Evolutionary conservation across 2,797 vertebrate species (phyloP), one percentile per base, ranked within the genome.

Genomic region (Sebastes taczanowskii): DNA sequence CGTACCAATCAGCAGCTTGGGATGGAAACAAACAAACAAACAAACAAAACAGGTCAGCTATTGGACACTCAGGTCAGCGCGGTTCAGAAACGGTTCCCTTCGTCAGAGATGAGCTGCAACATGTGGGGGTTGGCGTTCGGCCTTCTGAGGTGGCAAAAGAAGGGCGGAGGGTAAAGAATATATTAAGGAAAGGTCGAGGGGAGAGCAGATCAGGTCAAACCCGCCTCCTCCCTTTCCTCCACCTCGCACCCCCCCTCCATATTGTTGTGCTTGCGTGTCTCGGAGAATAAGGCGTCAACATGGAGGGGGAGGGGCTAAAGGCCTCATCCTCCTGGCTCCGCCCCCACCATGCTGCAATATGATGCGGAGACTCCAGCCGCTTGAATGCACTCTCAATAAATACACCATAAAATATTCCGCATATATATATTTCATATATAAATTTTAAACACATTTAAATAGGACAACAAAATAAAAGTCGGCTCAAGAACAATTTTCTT

Each of bases 401-500:
- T 96, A 96, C 94, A 94, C 92, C 94, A 91, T 96, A 94, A 96
- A 95, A 96, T 96, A 95, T 93, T 94, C 92, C 85, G 94, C 92
- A 94, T 95, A 95, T 95, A 95, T 95, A 95, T 94, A 90, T 86
- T 84, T 89, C 86, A 88, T 85, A 90, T 91, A 91, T 88, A 92
- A 91, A 86, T 92, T 90, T 90, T 91, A 93, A 92, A 93, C 91
- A 94, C 94, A 96, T 96, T 96, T 97, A 95, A 96, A 97, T 97
- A 95, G 93, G 91, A 97, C 94, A 95, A 95, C 87, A 96, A 96
- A 95, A 94, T 86, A 95, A 91, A 95, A 90, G 91, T 94, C 94
- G 95, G 96, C 94, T 97, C 96, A 95, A 97, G 94, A 96, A 92
- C 92, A 95, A 94, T 90, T 93, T 91, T 91, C 82, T 92, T 86